Evolutionary conservation across 2,888 invertebrate genomes (phyloP).

Genomic region (Fabriciana adippe): DNA sequence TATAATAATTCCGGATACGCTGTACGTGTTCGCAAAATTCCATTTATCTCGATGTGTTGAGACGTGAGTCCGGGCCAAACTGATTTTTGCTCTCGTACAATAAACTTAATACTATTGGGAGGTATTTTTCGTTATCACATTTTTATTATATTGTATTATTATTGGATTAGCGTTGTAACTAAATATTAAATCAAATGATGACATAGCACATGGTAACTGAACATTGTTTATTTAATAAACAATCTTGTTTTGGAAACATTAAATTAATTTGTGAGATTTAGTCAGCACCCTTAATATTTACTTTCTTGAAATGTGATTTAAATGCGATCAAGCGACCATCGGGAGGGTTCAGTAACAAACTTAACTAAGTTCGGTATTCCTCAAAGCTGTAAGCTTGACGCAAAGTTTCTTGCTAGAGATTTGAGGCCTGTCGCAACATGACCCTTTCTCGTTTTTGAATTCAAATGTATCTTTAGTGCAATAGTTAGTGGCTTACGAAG

Average conservation of each 20-base stretch:
- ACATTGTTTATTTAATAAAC: background rate
- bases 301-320: constrained; percentile 39
- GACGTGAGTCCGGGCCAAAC: constrained; percentile 29
- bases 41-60: constrained; percentile 35
- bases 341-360: constrained; percentile 41
- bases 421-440: constrained; percentile 50
- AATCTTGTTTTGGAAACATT: background rate
- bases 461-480: constrained; percentile 27
- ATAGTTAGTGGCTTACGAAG: constrained; percentile 18
- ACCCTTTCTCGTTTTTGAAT: constrained; percentile 44
- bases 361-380: constrained; percentile 51
- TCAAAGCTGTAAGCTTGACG: constrained; percentile 51
- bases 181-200: background rate
- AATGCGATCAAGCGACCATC: constrained; percentile 41
- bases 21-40: constrained; percentile 35
- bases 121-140: constrained; percentile 12
- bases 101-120: constrained; percentile 24
- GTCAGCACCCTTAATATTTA: constrained; percentile 21
- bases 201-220: background rate
- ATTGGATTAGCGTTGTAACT: background rate
- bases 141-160: constrained; percentile 15
- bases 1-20: constrained; percentile 33
- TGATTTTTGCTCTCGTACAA: constrained; percentile 30
- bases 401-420: constrained; percentile 52
- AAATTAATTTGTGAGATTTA: constrained; percentile 7